phyloP scores from a whole-genome alignment of 2,797 vertebrate genomes.

The Nannoperca australis region DNA sequence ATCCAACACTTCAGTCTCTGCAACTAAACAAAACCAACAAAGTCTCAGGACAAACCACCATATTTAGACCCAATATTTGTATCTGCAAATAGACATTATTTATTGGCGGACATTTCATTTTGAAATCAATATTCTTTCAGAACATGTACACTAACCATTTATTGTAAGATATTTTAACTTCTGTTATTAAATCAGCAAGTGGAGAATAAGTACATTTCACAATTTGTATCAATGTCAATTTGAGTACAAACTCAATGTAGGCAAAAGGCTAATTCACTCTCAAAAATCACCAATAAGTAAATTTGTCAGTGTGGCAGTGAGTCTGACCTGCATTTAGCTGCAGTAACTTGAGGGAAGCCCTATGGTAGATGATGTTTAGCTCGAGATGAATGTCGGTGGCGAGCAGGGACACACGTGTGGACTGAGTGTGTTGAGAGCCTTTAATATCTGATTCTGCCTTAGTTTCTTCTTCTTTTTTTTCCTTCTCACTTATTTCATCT shows the following conservation, averaged over 20 bases:
- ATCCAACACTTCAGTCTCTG: slow-evolving; percentile 86
- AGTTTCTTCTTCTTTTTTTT: slow-evolving; percentile 35
- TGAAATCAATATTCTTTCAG: background rate
- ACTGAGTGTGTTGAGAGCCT: slow-evolving; percentile 24
- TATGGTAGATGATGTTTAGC: slow-evolving; percentile 89
- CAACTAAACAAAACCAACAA: slow-evolving; percentile 48
- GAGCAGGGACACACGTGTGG: slow-evolving; percentile 69
- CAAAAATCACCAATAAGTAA: background rate
- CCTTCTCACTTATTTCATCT: slow-evolving; percentile 22
- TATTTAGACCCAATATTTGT: slow-evolving; percentile 7
- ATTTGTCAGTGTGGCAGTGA: slow-evolving; percentile 6
- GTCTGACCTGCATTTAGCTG: slow-evolving; percentile 79
- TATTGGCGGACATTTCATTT: background rate
- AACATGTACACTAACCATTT: background rate
- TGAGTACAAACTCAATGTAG: background rate
- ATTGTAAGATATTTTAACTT: background rate
- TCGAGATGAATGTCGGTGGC: slow-evolving; percentile 91
- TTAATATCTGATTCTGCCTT: slow-evolving; percentile 34
- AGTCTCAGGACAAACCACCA: slow-evolving; percentile 4
- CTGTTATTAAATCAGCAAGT: slow-evolving; percentile 17
- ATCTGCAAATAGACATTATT: background rate
- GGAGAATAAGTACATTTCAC: background rate
- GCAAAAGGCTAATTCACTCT: background rate
- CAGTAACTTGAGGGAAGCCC: slow-evolving; percentile 88
- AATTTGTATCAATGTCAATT: background rate